Percentiles rank a stretch among this genome's conserved stretches.
These are phyloP conservation scores for Dallia pectoralis DNA, from an alignment of 2,797 vertebrate species.

Conservation along the genomic window DNA sequence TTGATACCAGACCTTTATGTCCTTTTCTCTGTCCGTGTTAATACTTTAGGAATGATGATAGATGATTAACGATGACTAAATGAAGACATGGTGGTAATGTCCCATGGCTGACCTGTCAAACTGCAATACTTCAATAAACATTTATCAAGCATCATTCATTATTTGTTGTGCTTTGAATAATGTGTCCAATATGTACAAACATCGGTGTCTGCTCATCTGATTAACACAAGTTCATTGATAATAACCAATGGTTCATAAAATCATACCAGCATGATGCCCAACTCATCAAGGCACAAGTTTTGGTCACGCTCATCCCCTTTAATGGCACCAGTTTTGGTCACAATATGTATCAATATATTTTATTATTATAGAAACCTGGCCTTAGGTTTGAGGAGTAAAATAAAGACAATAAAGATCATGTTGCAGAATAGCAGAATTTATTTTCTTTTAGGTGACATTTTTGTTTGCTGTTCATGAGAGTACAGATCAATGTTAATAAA, in stretches of 20 bases:
- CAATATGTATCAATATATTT: no score
- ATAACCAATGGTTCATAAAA: no score
- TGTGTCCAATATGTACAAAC: not conserved
- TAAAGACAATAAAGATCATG: no score
- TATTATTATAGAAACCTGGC: no score
- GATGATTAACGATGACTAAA: not conserved
- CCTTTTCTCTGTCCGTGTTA: not conserved
- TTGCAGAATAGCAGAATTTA: not conserved
- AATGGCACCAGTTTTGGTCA: no score
- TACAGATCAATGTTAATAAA: not conserved
- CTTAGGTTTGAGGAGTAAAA: no score
- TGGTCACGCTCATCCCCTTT: no score
- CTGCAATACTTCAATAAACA: not conserved
- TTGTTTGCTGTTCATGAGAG: not conserved
- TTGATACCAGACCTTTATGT: not conserved
- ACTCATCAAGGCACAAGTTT: no score
- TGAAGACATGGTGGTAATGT: not conserved
- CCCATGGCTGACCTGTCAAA: not conserved
- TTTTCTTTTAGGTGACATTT: not conserved
- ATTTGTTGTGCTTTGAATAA: not conserved
- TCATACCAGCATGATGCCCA: no score
- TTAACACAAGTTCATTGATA: no score
- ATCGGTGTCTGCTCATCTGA: no score
- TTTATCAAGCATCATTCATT: not conserved
- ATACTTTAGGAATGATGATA: not conserved